phyloP scores from a whole-genome alignment of 2,797 vertebrate genomes.

The Ctenosaura bakeri region DNA sequence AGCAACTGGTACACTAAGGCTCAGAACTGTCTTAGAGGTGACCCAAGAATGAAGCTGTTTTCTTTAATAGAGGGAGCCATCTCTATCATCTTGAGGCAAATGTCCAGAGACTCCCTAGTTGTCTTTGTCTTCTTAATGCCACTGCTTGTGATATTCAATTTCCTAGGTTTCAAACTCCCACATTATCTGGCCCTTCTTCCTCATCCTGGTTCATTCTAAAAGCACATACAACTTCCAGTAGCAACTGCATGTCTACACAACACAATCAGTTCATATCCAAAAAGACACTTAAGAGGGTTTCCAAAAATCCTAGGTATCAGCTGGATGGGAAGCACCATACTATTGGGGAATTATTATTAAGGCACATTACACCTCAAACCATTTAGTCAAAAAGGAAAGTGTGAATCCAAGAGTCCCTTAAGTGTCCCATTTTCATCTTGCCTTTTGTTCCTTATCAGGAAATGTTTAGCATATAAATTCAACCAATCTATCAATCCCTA shows the following conservation, averaged over 20 bases:
- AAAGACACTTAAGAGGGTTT: neutral
- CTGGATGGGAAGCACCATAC: neutral
- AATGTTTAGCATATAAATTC: no score
- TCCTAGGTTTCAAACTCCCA: neutral
- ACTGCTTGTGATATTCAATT: neutral
- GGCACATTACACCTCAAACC: neutral
- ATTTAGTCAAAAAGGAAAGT: constrained; percentile 53
- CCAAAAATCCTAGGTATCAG: neutral
- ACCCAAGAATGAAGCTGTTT: neutral
- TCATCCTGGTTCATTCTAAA: neutral
- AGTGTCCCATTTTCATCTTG: constrained; percentile 35
- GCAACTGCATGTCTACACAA: neutral
- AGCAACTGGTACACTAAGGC: neutral
- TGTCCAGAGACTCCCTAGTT: neutral
- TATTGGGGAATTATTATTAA: neutral
- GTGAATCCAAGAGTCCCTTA: constrained; percentile 14
- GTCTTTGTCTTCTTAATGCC: neutral
- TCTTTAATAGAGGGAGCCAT: neutral
- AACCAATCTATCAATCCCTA: no score
- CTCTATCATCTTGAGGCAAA: neutral
- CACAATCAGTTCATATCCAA: neutral
- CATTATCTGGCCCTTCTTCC: neutral
- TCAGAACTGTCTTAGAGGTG: neutral
- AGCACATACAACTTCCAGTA: neutral
- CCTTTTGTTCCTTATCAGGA: no score